Evolutionary conservation across 2,797 vertebrate genomes (phyloP), one percentile per base, ranked within the genome.

Genomic region (Halcyon badia): DNA sequence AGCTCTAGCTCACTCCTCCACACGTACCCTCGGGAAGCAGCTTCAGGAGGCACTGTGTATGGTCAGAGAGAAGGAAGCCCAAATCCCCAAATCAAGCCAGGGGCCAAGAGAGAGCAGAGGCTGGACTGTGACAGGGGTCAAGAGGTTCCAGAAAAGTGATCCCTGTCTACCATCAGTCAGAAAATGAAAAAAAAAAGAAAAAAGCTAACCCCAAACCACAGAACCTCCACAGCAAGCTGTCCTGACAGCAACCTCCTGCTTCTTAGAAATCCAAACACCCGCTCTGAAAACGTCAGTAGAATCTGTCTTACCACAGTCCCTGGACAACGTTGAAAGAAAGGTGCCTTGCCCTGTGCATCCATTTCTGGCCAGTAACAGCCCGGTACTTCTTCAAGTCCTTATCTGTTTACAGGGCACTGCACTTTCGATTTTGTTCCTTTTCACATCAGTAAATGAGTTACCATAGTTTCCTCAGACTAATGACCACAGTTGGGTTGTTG

Each of bases 21-120:
- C 8, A 30, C 0, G 0, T 2, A 77, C 12, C 24, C 39, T 20
- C 3, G 3, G 26, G 42, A 31, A 82, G 35, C 4, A 0, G 44
- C 76, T 61, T 66, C 41, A 33, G 56, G 46, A 46, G 70, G n/a
- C 35, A 48, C 25, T 31, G 52, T 0, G 49, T 26, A 81, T 28
- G 22, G 22, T 51, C 58, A 72, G 19, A 77, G 28, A 69, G 9
- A 28, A 26, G 7, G 51, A 82, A 90, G 14, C 21, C 41, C 2
- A 48, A 82, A 19, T 8, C 33, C 39, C 11, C n/a, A 66, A 30
- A 54, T 35, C 69, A 81, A 85, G 83, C 35, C 28, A 57, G 4
- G 10, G 14, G 14, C 30, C 1, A 5, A 66, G 25, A 70, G 24
- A 57, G 26, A 70, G 83, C n/a, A 83, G 37, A 71, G 28, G 62